Conservation (phyloP, 2,113 vertebrate species). For the Cyprinus carpio region DNA sequence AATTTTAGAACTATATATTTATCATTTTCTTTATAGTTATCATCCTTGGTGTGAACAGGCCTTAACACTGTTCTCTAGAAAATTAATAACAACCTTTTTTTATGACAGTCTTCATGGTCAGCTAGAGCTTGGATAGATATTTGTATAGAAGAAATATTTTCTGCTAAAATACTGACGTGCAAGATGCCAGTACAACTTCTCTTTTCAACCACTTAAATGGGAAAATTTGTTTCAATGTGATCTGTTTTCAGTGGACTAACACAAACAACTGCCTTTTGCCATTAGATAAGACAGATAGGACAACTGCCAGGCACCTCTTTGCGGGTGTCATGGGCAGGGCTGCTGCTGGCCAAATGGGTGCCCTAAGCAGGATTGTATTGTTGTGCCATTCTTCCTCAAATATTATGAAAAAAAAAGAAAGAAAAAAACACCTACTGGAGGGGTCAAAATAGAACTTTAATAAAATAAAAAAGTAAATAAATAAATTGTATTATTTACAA, state of each 20-base stretch:
- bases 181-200: neutral
- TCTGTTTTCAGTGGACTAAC: neutral
- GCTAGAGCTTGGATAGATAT: neutral
- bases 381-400: too few species aligned
- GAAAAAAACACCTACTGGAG: too few species aligned
- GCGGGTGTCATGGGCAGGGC: too few species aligned
- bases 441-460: too few species aligned
- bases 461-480: too few species aligned
- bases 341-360: too few species aligned
- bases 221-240: slow-evolving; percentile 7
- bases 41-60: too few species aligned
- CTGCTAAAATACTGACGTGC: neutral
- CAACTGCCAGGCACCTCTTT: neutral
- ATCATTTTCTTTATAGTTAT: too few species aligned
- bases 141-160: neutral
- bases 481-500: too few species aligned
- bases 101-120: neutral
- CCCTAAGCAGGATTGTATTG: too few species aligned
- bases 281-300: neutral
- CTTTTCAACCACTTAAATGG: neutral
- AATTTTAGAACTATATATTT: too few species aligned
- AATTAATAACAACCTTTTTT: neutral
- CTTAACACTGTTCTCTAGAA: neutral
- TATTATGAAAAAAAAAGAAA: too few species aligned
- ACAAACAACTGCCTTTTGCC: slow-evolving; percentile 11